phyloP scores from a whole-genome alignment of 2,113 vertebrate genomes.

The Genyomyrus donnyi region DNA sequence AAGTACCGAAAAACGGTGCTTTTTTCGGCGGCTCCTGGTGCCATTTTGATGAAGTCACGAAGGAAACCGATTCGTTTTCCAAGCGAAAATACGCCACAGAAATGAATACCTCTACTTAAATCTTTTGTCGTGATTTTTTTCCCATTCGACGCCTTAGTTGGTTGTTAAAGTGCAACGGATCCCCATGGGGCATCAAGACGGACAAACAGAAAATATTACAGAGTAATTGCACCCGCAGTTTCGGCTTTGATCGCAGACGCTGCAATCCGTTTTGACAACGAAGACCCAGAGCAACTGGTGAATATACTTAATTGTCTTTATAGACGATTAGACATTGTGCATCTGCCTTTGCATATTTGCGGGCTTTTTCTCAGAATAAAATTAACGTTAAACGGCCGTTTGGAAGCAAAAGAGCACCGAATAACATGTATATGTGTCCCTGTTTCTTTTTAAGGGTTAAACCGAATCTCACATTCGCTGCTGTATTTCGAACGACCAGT shows the following conservation, averaged over 20 bases:
- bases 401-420: not conserved
- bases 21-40: not conserved
- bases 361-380: not conserved
- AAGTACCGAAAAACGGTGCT: not conserved
- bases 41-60: not conserved
- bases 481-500: not conserved
- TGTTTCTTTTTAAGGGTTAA: not conserved
- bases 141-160: not conserved
- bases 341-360: not conserved
- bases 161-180: not conserved
- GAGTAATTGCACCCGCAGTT: not conserved
- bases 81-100: not conserved
- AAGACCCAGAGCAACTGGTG: constrained; percentile 20
- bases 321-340: not conserved
- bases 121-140: not conserved
- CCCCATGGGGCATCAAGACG: constrained; percentile 9
- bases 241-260: constrained; percentile 1
- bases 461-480: not conserved
- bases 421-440: not conserved
- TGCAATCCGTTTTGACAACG: constrained; percentile 9
- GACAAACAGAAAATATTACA: constrained; percentile 1
- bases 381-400: not conserved
- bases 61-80: not conserved
- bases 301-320: constrained; percentile 2
- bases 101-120: not conserved